Base-by-base conservation (phyloP, 2,797 vertebrate species). In the Enoplosus armatus region DNA sequence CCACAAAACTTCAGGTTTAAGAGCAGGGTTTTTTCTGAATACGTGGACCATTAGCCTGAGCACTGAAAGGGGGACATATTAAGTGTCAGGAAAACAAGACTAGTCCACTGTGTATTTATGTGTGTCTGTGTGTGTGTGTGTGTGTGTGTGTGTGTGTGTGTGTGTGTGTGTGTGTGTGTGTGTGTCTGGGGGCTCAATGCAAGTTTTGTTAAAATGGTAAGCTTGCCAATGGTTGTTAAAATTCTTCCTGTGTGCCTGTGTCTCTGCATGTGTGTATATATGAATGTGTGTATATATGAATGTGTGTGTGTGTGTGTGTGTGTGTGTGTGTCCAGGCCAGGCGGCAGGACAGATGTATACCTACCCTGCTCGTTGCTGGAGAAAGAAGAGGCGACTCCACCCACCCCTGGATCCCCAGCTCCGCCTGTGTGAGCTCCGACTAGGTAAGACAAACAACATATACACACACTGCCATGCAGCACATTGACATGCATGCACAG, bases 301-400 rank as follows among this genome's bases (percentile, higher is more conserved):
- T 72, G n/a, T 91, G 31, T 88, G 71, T 79, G 62, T 82, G 35
- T 31, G 29, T 31, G 29, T 31, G 29, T 31, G 53, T 80, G 71
- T 85, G 80, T 85, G 75, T 89, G 72, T 89, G 61, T 66, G 41
- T 83, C 26, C 88, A 99, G 98, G 96, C 68, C 93, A 97, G 77
- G 97, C 97, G 64, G 96, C 97, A 0, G 98, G 98, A 93, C 98
- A 99, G 94, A 96, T 99, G 90, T 99, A 99, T 86, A 98, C 97
- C 0, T 99, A 99, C 83, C 98, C 98, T 15, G 97, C 98, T 53
- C 97, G 98, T 55, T 99, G 97, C 92, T 99, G 98, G 98, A 97
- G 97, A 85, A 99, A 99, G 95, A 99, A 98, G 94, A 96, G 97
- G 89, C 94, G 97, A 91, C 96, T 98, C 81, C 98, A 98, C 87